phyloP scores from a whole-genome alignment of 1,140 invertebrate species.

The Pachyrhynchus sulphureomaculatus region DNA sequence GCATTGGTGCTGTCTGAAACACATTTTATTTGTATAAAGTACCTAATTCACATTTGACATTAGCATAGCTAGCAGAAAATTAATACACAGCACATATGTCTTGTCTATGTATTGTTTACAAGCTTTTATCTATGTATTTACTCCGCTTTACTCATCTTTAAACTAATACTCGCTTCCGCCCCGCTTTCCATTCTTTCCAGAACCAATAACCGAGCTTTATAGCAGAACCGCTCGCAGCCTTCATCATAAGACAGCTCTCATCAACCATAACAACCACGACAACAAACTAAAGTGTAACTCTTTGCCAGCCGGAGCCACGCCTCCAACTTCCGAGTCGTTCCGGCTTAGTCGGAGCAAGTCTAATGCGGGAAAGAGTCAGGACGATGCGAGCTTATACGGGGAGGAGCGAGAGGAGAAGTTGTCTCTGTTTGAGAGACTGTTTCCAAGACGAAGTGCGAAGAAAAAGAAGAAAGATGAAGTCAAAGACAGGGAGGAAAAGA shows the following conservation, averaged over 20 bases:
- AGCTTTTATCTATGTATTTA: not conserved
- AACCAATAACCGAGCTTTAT: slow-evolving; percentile 47
- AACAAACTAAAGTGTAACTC: slow-evolving; percentile 66
- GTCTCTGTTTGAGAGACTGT: slow-evolving; percentile 67
- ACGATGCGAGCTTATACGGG: slow-evolving; percentile 36
- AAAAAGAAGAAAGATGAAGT: slow-evolving; percentile 58
- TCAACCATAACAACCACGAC: slow-evolving; percentile 45
- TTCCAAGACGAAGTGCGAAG: slow-evolving; percentile 64
- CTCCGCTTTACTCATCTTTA: not conserved
- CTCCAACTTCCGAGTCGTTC: slow-evolving; percentile 53
- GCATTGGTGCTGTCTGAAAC: too few relatives aligned
- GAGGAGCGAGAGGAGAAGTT: slow-evolving; percentile 56
- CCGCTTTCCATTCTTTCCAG: slow-evolving; percentile 40
- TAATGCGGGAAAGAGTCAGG: slow-evolving; percentile 48
- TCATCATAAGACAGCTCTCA: slow-evolving; percentile 30
- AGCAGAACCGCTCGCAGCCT: slow-evolving; percentile 33
- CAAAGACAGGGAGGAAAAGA: slow-evolving; percentile 41
- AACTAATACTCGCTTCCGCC: slow-evolving; percentile 26
- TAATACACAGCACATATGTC: too few relatives aligned
- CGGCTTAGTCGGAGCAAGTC: slow-evolving; percentile 55
- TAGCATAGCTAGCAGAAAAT: too few relatives aligned
- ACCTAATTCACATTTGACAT: too few relatives aligned
- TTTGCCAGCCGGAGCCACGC: slow-evolving; percentile 62
- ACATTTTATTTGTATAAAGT: too few relatives aligned
- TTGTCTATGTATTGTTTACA: too few relatives aligned